Evolutionary conservation across 1,140 invertebrate genomes (phyloP), one percentile per base, ranked within the genome.

Genomic region (Temnothorax nylanderi): DNA sequence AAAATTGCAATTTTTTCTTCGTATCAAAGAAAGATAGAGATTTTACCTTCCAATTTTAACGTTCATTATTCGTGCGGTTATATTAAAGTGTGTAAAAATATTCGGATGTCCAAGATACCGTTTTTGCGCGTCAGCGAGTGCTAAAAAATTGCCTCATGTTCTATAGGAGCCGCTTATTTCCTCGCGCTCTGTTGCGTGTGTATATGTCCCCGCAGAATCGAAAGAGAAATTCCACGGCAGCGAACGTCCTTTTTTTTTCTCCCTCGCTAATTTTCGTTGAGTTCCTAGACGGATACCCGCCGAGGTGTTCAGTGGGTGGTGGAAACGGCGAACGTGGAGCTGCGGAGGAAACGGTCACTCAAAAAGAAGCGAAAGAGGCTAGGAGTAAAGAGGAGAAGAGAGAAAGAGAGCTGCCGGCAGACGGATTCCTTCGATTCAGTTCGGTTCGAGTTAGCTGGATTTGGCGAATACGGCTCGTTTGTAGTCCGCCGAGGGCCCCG

Each of bases 391-490:
- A 82, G 60, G 74, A 82, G 37, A 7, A 84, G 78, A 86, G 86
- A 89, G 49, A 6, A 85, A 69, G 80, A 87, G 86, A 65, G 64
- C 26, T 44, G 58, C 37, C 67, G 69, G 89, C 81, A 82, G 91
- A 91, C 84, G 90, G 90, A 94, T 94, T 94, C 93, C 93, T 94
- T 92, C 90, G 93, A 93, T 94, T 93, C 93, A 94, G 91, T 93
- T 93, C 90, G 88, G 89, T 92, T 93, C 91, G 94, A 93, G 93
- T 93, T 94, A 93, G 92, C 93, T 94, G 93, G 93, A 94, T 94
- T 93, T 94, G 93, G 91, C 90, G 93, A 94, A 92, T 90, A 93
- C 92, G 92, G 90, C 92, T 93, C 93, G 94, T 93, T 93, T 93
- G 93, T 93, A 93, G 91, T 93, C 81, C 69, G 91, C 92, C 91